Conservation (phyloP, 2,888 invertebrate species). For the Reticulitermes lucifugus region DNA sequence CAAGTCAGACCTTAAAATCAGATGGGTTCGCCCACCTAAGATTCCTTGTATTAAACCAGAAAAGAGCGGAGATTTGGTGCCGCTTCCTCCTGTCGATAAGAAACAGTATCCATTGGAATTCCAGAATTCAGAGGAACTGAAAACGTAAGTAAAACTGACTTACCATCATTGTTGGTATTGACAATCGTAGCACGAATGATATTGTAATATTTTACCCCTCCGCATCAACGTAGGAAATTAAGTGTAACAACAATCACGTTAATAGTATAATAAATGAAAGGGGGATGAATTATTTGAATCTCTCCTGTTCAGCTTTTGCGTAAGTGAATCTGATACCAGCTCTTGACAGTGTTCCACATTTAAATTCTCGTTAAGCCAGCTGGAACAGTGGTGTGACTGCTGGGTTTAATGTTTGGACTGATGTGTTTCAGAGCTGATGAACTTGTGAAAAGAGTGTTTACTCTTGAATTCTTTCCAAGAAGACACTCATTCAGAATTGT, state of each 20-base stretch:
- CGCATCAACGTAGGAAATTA: too few relatives aligned
- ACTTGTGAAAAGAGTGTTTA: conserved; percentile 76
- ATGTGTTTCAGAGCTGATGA: conserved; percentile 68
- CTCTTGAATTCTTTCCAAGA: conserved; percentile 74
- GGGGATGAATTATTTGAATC: too few relatives aligned
- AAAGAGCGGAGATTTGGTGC: conserved; percentile 78
- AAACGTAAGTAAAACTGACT: conserved; percentile 67
- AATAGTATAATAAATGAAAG: too few relatives aligned
- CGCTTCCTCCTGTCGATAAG: conserved; percentile 69
- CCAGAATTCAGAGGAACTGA: conserved; percentile 74
- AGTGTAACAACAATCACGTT: too few relatives aligned
- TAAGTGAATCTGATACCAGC: too few relatives aligned
- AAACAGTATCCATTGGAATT: conserved; percentile 67
- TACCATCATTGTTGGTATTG: too few relatives aligned
- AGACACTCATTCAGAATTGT: conserved; percentile 67
- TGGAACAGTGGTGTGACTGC: too few relatives aligned
- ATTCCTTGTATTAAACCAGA: conserved; percentile 73
- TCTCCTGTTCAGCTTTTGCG: too few relatives aligned
- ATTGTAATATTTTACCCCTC: too few relatives aligned
- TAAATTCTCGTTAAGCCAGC: too few relatives aligned
- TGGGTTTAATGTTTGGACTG: conserved; percentile 54
- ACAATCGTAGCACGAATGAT: too few relatives aligned
- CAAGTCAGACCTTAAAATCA: conserved; percentile 79
- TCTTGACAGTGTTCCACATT: too few relatives aligned
- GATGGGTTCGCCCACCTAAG: conserved; percentile 81